Evolutionary conservation across 2,797 vertebrate species (phyloP).

Genomic region (Salmo trutta): DNA sequence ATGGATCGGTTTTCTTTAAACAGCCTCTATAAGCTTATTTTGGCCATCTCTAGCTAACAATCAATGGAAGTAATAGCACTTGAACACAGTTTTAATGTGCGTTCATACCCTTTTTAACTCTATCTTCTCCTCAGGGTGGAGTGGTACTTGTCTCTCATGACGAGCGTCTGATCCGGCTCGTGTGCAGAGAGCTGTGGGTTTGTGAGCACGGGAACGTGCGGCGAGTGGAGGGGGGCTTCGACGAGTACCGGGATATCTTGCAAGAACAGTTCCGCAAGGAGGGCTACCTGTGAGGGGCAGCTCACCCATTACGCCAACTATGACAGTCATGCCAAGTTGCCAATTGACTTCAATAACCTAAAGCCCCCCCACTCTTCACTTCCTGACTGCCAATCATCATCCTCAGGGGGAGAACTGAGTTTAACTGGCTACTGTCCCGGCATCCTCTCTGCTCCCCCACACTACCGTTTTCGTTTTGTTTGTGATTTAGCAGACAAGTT

Average conservation of each 20-base stretch:
- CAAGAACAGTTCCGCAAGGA: conserved; percentile 95
- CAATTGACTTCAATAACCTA: conserved; percentile 16
- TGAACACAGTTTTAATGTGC: conserved; percentile 1
- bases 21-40: no score
- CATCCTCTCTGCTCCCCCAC: not conserved
- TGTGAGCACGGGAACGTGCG: conserved; percentile 81
- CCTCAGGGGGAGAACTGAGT: not conserved
- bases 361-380: not conserved
- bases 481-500: not conserved
- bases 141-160: conserved; percentile 94
- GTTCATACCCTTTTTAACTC: not conserved
- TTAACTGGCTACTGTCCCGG: not conserved
- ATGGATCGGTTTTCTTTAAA: not conserved
- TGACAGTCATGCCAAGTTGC: not conserved
- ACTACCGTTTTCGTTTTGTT: not conserved
- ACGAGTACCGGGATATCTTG: conserved; percentile 92
- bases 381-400: conserved; percentile 32
- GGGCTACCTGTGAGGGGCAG: conserved; percentile 85
- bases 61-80: no score
- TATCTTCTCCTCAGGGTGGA: conserved; percentile 79
- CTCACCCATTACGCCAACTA: no score
- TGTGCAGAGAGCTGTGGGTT: conserved; percentile 96
- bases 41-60: no score
- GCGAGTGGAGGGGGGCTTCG: conserved; percentile 92
- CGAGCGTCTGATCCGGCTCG: conserved; percentile 91